These are phyloP conservation scores for Bergia puertoricense DNA, from an alignment of 92 coral and sea anemone genomes.

Conservation along the genomic window DNA sequence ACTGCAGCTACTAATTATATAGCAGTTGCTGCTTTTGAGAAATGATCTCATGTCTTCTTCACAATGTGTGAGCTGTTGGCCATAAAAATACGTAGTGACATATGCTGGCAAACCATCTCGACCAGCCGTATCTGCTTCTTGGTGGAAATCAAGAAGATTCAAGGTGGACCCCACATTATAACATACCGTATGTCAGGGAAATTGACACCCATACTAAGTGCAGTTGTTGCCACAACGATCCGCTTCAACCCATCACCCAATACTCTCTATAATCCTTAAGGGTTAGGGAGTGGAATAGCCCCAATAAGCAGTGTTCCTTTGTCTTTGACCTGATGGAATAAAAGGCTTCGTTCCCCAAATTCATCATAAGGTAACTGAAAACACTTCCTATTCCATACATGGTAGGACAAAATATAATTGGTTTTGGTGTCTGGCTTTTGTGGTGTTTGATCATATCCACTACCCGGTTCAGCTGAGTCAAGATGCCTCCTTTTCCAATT, in stretches of 20 bases:
- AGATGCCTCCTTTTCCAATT: conserved; percentile 30
- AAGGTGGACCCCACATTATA: conserved; percentile 55
- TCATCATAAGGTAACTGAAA: conserved; percentile 48
- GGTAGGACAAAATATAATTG: conserved; percentile 56
- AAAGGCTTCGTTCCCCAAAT: conserved; percentile 44
- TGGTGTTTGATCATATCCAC: conserved; percentile 27
- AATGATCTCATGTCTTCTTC: conserved; percentile 58
- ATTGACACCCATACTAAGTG: conserved; percentile 67
- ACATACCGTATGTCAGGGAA: conserved; percentile 54
- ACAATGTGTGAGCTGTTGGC: conserved; percentile 58
- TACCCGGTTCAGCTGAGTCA: conserved; percentile 46
- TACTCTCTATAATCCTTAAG: conserved; percentile 47
- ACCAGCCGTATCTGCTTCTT: conserved; percentile 67
- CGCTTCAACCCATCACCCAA: conserved; percentile 52
- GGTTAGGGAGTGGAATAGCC: conserved; percentile 52
- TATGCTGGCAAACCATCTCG: conserved; percentile 60
- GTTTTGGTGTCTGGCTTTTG: conserved; percentile 37
- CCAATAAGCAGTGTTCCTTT: conserved; percentile 48
- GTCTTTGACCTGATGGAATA: conserved; percentile 2
- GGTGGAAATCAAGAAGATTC: conserved; percentile 57
- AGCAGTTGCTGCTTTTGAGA: conserved; percentile 56
- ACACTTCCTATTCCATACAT: conserved; percentile 57
- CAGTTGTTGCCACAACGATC: conserved; percentile 50
- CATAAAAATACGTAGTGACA: conserved; percentile 44
- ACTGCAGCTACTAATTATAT: conserved; percentile 41